Percentiles rank a stretch among this genome's conserved stretches.
Conservation (phyloP, 1,140 invertebrate genomes). For the Zaprionus ghesquierei region DNA sequence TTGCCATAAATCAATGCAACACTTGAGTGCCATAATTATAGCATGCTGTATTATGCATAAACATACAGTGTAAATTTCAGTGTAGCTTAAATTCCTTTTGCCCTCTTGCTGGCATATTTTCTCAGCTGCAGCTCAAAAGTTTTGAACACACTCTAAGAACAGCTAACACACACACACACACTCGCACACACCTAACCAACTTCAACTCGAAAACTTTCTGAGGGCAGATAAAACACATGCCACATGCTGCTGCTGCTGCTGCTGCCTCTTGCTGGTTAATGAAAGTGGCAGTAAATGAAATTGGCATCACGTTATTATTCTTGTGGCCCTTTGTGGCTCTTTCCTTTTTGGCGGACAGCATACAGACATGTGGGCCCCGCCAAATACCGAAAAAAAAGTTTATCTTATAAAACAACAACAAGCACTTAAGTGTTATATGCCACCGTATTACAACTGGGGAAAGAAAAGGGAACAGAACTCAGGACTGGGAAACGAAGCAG, state of each 20-base stretch:
- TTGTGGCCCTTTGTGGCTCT: constrained; percentile 21
- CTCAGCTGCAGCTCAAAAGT: background rate
- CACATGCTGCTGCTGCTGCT: constrained; percentile 36
- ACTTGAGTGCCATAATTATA: constrained; percentile 32
- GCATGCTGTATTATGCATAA: background rate
- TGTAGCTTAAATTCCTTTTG: background rate
- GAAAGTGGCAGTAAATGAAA: constrained; percentile 77
- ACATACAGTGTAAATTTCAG: background rate
- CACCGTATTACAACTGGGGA: constrained; percentile 73
- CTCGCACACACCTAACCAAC: constrained; percentile 18
- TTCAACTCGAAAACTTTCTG: constrained; percentile 54
- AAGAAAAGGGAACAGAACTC: background rate
- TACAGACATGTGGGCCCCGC: constrained; percentile 54
- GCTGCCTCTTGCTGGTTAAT: constrained; percentile 53
- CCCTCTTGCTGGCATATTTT: background rate
- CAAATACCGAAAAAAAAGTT: constrained; percentile 44
- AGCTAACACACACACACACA: background rate
- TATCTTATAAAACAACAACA: constrained; percentile 81
- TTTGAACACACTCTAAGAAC: background rate
- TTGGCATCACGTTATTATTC: constrained; percentile 66
- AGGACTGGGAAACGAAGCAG: constrained; percentile 2
- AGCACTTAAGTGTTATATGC: constrained; percentile 80
- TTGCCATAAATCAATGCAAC: constrained; percentile 62
- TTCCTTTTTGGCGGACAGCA: constrained; percentile 13
- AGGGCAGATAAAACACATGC: constrained; percentile 55